phyloP scores from a whole-genome alignment of 2,888 invertebrate genomes.

The Hypselothyrea guttata region DNA sequence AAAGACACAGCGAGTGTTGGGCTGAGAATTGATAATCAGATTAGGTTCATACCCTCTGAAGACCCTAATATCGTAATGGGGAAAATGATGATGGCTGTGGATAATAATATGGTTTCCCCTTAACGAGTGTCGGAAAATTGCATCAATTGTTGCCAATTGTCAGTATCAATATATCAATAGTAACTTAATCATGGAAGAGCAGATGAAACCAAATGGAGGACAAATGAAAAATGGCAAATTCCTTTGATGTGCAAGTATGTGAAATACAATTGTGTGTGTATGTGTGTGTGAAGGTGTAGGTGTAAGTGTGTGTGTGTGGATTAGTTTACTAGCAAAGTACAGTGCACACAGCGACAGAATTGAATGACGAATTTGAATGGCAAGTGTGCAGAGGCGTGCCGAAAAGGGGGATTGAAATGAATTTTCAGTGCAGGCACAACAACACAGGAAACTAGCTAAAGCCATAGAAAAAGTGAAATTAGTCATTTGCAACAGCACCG shows the following conservation, averaged over 20 bases:
- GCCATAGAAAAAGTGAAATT: constrained; percentile 45
- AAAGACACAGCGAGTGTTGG: too few relatives aligned
- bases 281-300: too few relatives aligned
- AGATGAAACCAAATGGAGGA: too few relatives aligned
- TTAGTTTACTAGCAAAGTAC: constrained; percentile 33
- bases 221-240: constrained; percentile 23
- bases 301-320: constrained; percentile 20
- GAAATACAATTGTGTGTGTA: constrained; percentile 10
- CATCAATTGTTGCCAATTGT: too few relatives aligned
- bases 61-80: too few relatives aligned
- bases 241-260: constrained; percentile 10
- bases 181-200: background rate
- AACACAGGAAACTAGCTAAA: constrained; percentile 23
- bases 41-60: too few relatives aligned
- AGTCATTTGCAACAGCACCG: constrained; percentile 48
- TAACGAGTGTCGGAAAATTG: too few relatives aligned
- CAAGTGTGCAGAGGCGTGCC: constrained; percentile 38
- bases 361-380: constrained; percentile 46
- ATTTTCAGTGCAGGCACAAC: constrained; percentile 25
- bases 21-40: too few relatives aligned
- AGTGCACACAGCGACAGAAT: constrained; percentile 32
- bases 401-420: constrained; percentile 21
- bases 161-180: too few relatives aligned
- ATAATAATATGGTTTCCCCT: too few relatives aligned
- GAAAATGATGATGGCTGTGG: too few relatives aligned